Base-by-base conservation (phyloP, 2,113 vertebrate species). In the Brienomyrus brachyistius region DNA sequence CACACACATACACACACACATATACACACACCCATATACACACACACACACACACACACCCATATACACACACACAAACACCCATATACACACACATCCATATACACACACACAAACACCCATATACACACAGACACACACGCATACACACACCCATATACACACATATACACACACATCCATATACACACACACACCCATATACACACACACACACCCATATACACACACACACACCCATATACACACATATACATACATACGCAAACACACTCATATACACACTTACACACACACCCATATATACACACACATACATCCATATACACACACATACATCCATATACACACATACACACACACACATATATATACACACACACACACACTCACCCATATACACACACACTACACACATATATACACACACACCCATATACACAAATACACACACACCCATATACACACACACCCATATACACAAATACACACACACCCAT, bases 31-130 rank as follows among this genome's bases (percentile, higher is more conserved):
- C 21, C 88, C 1, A 5, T 0, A 54, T 1, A 54, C 0, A 5
- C 1, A 54, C 0, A 54, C 87, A 91, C 91, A 59, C 89, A 66
- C 0, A 27, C 2, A 66, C 0, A 27, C 82, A 82, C 47, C 40
- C 8, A 87, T n/a, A 91, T 86, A 90, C 56, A 88, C 82, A 62
- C 17, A 31, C n/a, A 43, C 2, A 59, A 88, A 91, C 91, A 59
- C 90, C 91, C 90, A n/a, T 92, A 3, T 9, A 27, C 6, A 62
- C 0, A 62, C 82, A 89, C 35, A 48, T 4, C 87, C 23, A 91
- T 89, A 90, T 56, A 88, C 82, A 70, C 5, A 54, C 8, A 89
- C 3, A 19, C 27, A 54, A 0, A 54, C 1, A 5, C 17, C 0
- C 5, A 54, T 0, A 19, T 1, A 54, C 15, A 54, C 0, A 19